phyloP scores from a whole-genome alignment of 1,140 invertebrate species.

The Argopecten irradians region DNA sequence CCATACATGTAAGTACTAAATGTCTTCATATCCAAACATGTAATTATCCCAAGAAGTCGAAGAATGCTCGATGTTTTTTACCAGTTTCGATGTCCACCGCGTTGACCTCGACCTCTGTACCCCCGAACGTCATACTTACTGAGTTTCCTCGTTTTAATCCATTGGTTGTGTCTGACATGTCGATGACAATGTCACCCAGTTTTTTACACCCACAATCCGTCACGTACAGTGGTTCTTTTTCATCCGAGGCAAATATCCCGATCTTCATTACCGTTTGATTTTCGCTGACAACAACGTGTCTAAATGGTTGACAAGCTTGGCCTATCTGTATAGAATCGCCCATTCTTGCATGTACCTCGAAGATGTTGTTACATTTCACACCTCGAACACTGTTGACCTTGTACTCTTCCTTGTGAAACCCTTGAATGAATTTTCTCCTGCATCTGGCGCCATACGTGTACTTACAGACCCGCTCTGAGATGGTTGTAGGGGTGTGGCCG shows the following conservation, averaged over 20 bases:
- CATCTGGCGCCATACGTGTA: not conserved
- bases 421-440: not conserved
- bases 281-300: not conserved
- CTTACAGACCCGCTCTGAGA: not conserved
- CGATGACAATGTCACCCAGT: slow-evolving; percentile 49
- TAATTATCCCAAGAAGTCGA: slow-evolving; percentile 42
- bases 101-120: slow-evolving; percentile 53
- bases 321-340: not conserved
- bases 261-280: slow-evolving; percentile 45
- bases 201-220: slow-evolving; percentile 46
- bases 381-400: not conserved
- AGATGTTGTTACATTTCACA: not conserved
- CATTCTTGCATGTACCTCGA: not conserved
- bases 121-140: slow-evolving; percentile 55
- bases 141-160: slow-evolving; percentile 37
- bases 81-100: slow-evolving; percentile 45
- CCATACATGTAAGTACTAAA: too few relatives aligned
- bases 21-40: too few relatives aligned
- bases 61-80: slow-evolving; percentile 33
- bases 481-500: not conserved
- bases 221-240: slow-evolving; percentile 44
- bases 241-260: slow-evolving; percentile 40
- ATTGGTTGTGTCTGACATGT: slow-evolving; percentile 39
- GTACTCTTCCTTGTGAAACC: not conserved
- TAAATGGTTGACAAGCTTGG: not conserved